These are phyloP conservation scores for Bradypus variegatus DNA, from an alignment of 2,797 vertebrate genomes.

Conservation along the genomic window DNA sequence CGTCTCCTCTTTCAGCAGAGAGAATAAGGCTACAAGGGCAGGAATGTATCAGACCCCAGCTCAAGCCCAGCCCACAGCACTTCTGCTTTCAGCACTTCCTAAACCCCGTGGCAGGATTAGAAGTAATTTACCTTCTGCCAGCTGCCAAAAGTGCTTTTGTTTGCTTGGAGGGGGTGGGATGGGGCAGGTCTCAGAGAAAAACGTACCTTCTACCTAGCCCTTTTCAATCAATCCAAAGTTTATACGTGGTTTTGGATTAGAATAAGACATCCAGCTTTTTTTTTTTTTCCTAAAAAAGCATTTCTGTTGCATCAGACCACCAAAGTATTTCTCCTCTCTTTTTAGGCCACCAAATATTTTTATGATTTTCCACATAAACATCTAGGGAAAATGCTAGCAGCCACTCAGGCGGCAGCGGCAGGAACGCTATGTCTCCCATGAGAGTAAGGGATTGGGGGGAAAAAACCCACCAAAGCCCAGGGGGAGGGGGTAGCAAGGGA, in stretches of 20 bases:
- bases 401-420: conserved; percentile 67
- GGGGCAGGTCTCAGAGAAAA: conserved; percentile 43
- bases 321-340: conserved; percentile 72
- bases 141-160: conserved; percentile 61
- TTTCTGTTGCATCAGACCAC: conserved; percentile 72
- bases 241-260: conserved; percentile 59
- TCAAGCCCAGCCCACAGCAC: conserved; percentile 50
- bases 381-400: conserved; percentile 70
- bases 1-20: not conserved
- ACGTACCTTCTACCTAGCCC: conserved; percentile 55
- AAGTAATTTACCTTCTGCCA: conserved; percentile 56
- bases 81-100: conserved; percentile 56
- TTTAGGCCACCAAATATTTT: conserved; percentile 75
- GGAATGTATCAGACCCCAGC: conserved; percentile 27
- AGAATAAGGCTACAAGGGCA: conserved; percentile 47
- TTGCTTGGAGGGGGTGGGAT: conserved; percentile 36
- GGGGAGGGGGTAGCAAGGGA: not conserved
- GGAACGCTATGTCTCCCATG: conserved; percentile 67
- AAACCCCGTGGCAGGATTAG: conserved; percentile 48
- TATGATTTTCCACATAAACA: conserved; percentile 76
- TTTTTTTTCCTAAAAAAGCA: conserved; percentile 44
- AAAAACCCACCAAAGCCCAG: conserved; percentile 35
- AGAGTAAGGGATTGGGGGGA: conserved; percentile 51
- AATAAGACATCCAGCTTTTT: conserved; percentile 64
- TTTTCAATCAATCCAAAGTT: conserved; percentile 50